phyloP scores from a whole-genome alignment of 64 coral and sea anemone species.

The Exaiptasia diaphana region DNA sequence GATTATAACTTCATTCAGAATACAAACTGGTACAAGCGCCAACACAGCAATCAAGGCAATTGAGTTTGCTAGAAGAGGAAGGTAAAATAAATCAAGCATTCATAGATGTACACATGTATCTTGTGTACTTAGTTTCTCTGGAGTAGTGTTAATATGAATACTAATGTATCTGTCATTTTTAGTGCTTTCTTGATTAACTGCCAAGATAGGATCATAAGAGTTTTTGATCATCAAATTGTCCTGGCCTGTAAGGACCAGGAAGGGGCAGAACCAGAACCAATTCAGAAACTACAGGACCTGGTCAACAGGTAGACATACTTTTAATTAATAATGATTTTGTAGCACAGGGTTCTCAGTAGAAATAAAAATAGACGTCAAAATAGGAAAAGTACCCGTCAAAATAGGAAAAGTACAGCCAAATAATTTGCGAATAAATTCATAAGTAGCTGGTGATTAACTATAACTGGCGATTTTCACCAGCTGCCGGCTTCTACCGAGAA shows the following conservation, averaged over 20 bases:
- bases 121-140: too few relatives aligned
- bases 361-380: too few relatives aligned
- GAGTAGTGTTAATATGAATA: neutral
- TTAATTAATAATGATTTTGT: neutral
- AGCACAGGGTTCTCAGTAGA: too few relatives aligned
- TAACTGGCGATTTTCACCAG: too few relatives aligned
- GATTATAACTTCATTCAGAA: constrained; percentile 85
- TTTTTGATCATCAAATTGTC: constrained; percentile 98
- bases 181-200: constrained; percentile 98
- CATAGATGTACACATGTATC: too few relatives aligned
- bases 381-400: too few relatives aligned
- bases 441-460: too few relatives aligned
- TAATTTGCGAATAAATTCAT: too few relatives aligned
- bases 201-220: constrained; percentile 91
- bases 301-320: constrained; percentile 99
- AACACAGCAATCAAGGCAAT: constrained; percentile 96
- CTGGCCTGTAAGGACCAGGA: constrained; percentile 82
- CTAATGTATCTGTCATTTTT: constrained; percentile 5
- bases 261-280: constrained; percentile 96
- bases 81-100: too few relatives aligned
- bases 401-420: too few relatives aligned
- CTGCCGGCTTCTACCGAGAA: too few relatives aligned
- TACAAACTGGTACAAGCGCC: constrained; percentile 98
- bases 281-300: constrained; percentile 99
- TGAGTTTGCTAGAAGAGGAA: constrained; percentile 94